These are phyloP conservation scores for Penaeus vannamei DNA, from an alignment of 1,140 invertebrate genomes.

Conservation along the genomic window DNA sequence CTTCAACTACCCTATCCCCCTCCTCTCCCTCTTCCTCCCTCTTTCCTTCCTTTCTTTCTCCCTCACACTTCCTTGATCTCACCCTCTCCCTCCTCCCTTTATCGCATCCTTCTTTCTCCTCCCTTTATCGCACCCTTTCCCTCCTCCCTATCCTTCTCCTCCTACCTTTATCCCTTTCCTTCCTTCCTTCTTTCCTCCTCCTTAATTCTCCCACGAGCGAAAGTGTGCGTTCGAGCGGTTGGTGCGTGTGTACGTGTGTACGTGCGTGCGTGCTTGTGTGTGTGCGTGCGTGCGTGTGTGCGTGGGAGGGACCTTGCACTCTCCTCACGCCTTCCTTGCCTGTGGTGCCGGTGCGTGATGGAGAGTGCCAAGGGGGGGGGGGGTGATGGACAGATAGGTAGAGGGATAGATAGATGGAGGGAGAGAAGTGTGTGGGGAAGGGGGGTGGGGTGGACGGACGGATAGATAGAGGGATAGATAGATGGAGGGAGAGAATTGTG, in stretches of 20 bases:
- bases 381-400: not conserved
- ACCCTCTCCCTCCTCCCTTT: not conserved
- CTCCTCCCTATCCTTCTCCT: not conserved
- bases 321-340: not conserved
- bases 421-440: not conserved
- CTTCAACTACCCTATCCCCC: not conserved
- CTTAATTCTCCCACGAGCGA: not conserved
- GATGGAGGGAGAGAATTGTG: not conserved
- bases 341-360: no score
- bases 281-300: slow-evolving; percentile 29
- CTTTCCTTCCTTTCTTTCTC: not conserved
- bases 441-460: not conserved
- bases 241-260: slow-evolving; percentile 14
- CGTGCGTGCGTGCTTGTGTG: slow-evolving; percentile 24
- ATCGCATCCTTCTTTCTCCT: not conserved
- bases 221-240: no score
- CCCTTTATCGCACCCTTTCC: not conserved
- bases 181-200: not conserved
- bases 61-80: no score
- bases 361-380: no score
- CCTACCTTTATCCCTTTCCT: not conserved
- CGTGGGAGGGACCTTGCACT: not conserved
- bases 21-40: no score
- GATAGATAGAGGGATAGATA: no score
- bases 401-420: not conserved